Percentiles rank a stretch among this genome's conserved stretches.
Conservation (phyloP, 2,888 invertebrate genomes). For the Ophion ellenae region DNA sequence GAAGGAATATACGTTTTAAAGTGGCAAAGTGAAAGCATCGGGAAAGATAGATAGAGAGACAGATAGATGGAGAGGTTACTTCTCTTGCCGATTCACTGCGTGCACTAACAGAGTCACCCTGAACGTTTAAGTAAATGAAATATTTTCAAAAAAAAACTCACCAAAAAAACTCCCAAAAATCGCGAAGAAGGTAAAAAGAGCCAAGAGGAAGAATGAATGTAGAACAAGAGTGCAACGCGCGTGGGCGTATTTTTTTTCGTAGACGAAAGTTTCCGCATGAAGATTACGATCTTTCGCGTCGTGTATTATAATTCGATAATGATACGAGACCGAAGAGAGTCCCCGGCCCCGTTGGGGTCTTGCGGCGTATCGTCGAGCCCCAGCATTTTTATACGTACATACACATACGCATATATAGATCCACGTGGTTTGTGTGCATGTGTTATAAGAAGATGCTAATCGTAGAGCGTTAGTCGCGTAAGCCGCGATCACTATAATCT, state of each 20-base stretch:
- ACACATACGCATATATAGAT: background rate
- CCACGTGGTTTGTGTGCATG: slow-evolving; percentile 65
- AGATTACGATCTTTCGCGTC: slow-evolving; percentile 81
- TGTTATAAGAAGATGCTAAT: slow-evolving; percentile 82
- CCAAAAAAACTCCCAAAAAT: background rate
- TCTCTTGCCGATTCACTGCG: too few species aligned
- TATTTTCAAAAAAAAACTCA: background rate
- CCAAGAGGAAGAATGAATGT: background rate
- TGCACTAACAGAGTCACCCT: slow-evolving; percentile 41
- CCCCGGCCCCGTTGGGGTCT: slow-evolving; percentile 33
- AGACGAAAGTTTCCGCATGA: slow-evolving; percentile 74
- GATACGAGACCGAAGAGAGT: slow-evolving; percentile 76
- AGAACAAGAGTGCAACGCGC: slow-evolving; percentile 68
- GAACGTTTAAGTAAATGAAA: slow-evolving; percentile 32
- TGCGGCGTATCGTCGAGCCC: slow-evolving; percentile 22
- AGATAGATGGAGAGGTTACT: too few species aligned
- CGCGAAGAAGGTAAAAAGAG: background rate
- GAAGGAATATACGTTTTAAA: slow-evolving; percentile 83
- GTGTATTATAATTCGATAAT: slow-evolving; percentile 82
- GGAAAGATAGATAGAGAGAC: slow-evolving; percentile 53
- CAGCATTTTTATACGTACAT: slow-evolving; percentile 19
- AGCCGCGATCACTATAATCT: slow-evolving; percentile 80
- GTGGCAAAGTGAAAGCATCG: slow-evolving; percentile 74
- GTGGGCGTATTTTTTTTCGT: slow-evolving; percentile 74
- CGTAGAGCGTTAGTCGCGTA: slow-evolving; percentile 77